Evolutionary conservation across 2,113 vertebrate species (phyloP).

Genomic region (Tetrao urogallus): DNA sequence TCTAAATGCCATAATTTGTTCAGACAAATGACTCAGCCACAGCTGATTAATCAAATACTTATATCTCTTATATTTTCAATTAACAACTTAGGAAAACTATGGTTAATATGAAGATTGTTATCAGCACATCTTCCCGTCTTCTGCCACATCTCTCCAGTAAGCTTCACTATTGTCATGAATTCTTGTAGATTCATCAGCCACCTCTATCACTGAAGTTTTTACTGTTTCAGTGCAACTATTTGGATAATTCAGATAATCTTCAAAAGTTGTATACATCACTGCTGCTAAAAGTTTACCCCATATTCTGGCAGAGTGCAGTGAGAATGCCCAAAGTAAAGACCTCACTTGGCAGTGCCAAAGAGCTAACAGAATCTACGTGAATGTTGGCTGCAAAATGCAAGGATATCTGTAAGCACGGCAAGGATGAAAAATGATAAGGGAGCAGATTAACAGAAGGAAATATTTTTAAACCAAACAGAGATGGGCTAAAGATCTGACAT

Average conservation of each 20-base stretch:
- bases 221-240: not conserved
- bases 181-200: not conserved
- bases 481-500: not conserved
- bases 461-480: not conserved
- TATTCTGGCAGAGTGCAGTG: rapidly evolving
- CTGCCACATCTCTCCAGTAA: rapidly evolving
- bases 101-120: not conserved
- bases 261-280: not conserved
- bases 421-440: not conserved
- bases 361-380: not conserved
- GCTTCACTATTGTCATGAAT: not conserved
- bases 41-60: constrained; percentile 29
- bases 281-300: not conserved
- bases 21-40: constrained; percentile 9
- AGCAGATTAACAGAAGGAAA: not conserved
- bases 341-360: not conserved
- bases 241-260: not conserved
- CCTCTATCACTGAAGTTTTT: not conserved
- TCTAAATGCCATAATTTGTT: not conserved
- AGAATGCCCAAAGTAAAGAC: not conserved
- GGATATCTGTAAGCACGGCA: not conserved
- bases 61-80: not conserved
- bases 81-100: not conserved
- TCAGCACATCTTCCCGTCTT: not conserved
- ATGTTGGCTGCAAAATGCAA: rapidly evolving